A percentile compares a stretch with the other conserved stretches of the same genome.
Conservation (phyloP, 2,797 vertebrate genomes). For the Platyrinchus mystaceus region DNA sequence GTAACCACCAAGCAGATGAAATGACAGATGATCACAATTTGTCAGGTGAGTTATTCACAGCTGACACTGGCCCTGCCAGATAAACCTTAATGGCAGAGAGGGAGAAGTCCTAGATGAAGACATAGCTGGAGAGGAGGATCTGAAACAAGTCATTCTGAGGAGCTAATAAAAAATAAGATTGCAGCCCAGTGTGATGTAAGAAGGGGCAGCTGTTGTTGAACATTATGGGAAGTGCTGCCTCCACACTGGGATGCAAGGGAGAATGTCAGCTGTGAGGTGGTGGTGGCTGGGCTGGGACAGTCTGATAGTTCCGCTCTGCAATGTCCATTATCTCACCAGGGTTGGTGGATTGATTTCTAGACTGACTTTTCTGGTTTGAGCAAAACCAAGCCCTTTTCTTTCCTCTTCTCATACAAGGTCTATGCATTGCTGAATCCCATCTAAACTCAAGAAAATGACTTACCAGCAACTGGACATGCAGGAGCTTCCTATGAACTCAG, state of each 20-base stretch:
- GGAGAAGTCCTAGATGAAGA: background rate
- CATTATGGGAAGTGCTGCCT: background rate
- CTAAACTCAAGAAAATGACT: background rate
- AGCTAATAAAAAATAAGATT: background rate
- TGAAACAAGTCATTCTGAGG: background rate
- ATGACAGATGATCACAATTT: background rate
- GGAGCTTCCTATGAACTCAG: background rate
- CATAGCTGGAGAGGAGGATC: background rate
- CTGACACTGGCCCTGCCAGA: background rate
- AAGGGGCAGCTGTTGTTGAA: background rate
- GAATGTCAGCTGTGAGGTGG: background rate
- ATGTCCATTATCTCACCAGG: accelerated
- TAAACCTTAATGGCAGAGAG: background rate
- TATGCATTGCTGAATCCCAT: background rate
- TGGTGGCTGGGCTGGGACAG: background rate
- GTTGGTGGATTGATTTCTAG: background rate
- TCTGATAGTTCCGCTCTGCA: background rate
- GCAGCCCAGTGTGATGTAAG: background rate
- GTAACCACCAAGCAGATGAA: background rate
- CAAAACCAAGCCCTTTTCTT: background rate
- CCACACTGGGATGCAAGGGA: background rate
- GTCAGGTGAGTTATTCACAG: background rate
- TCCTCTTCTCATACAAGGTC: background rate
- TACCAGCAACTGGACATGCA: background rate
- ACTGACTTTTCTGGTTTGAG: background rate